phyloP scores from a whole-genome alignment of 2,113 vertebrate species.

The Atlantisia rogersi region DNA sequence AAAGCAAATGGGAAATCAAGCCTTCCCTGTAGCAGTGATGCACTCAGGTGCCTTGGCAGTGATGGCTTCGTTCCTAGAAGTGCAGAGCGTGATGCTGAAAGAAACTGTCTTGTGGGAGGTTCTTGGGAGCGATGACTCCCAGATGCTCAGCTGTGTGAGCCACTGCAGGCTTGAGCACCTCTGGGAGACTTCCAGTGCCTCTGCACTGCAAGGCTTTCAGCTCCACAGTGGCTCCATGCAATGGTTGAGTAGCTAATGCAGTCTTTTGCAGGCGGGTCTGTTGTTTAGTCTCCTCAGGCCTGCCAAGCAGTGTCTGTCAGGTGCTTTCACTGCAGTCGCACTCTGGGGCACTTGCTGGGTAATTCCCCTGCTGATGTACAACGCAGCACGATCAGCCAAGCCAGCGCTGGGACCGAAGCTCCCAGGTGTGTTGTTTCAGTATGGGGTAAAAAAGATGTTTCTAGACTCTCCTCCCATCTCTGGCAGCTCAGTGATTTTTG shows the following conservation, averaged over 20 bases:
- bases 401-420: rapidly evolving
- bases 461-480: not conserved
- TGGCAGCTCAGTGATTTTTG: not conserved
- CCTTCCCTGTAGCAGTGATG: rapidly evolving
- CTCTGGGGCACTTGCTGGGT: not conserved
- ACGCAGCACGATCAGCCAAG: not conserved
- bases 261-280: not conserved
- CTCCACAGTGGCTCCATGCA: rapidly evolving
- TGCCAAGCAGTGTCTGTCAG: not conserved
- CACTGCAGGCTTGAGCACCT: not conserved
- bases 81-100: not conserved
- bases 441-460: not conserved
- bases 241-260: not conserved
- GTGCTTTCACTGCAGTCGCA: not conserved
- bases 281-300: not conserved
- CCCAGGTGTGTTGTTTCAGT: not conserved
- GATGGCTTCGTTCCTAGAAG: not conserved
- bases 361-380: not conserved
- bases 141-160: not conserved
- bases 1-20: not conserved
- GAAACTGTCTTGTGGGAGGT: not conserved
- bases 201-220: not conserved
- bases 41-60: not conserved
- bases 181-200: not conserved
- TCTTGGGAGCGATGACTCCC: not conserved